Percentiles rank a stretch among this genome's conserved stretches.
These are phyloP conservation scores for Ptiloglossa arizonensis DNA, from an alignment of 1,140 invertebrate species.

Conservation along the genomic window DNA sequence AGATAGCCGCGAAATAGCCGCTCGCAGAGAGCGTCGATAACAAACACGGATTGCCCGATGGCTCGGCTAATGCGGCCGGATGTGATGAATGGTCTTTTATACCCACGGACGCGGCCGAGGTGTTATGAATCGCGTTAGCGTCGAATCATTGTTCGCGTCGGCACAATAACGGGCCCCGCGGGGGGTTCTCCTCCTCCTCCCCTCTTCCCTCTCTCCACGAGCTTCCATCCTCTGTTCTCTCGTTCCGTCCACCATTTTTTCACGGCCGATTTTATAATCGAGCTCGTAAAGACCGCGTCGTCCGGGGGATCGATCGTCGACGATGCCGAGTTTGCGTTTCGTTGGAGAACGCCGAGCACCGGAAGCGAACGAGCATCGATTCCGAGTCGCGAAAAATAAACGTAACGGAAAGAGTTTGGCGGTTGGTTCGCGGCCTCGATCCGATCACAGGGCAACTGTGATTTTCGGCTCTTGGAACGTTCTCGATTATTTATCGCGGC, in stretches of 20 bases:
- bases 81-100: slow-evolving; percentile 74
- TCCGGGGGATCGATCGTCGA: slow-evolving; percentile 53
- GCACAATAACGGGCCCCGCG: slow-evolving; percentile 68
- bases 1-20: not conserved
- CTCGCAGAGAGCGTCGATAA: slow-evolving; percentile 57
- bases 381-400: too few species aligned
- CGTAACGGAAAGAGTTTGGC: too few species aligned
- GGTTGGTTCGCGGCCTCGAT: too few species aligned
- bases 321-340: too few species aligned
- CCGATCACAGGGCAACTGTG: too few species aligned
- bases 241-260: not conserved
- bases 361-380: too few species aligned
- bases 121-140: slow-evolving; percentile 68
- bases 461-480: too few species aligned
- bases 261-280: slow-evolving; percentile 57
- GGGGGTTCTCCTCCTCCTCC: slow-evolving; percentile 48
- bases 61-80: slow-evolving; percentile 61
- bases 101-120: slow-evolving; percentile 54
- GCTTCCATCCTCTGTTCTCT: slow-evolving; percentile 52
- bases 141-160: slow-evolving; percentile 73
- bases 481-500: too few species aligned
- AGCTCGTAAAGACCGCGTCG: slow-evolving; percentile 56
- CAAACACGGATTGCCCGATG: slow-evolving; percentile 69
- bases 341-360: too few species aligned
- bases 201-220: slow-evolving; percentile 8